Evolutionary conservation across 2,113 vertebrate genomes (phyloP).

Genomic region (Ceyx margarethae): DNA sequence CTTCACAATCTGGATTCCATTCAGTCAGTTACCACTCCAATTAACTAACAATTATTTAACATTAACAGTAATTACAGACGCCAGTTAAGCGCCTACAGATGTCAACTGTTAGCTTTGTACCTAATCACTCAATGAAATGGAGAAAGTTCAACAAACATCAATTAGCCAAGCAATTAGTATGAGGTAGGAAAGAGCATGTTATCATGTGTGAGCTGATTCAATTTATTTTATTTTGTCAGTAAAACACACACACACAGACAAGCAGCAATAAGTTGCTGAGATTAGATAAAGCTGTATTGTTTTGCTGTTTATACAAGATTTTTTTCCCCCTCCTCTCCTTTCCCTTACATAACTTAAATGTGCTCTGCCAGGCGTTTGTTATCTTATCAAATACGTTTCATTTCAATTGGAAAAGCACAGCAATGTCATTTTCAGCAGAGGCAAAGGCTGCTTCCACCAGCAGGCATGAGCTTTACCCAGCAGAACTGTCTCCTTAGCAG

Average conservation of each 20-base stretch:
- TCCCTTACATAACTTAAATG: slow-evolving; percentile 41
- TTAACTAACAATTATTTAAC: slow-evolving; percentile 97
- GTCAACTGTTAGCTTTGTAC: slow-evolving; percentile 89
- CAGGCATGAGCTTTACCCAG: neutral
- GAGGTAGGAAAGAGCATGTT: slow-evolving; percentile 85
- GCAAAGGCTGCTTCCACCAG: neutral
- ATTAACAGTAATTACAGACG: slow-evolving; percentile 92
- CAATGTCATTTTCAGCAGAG: neutral
- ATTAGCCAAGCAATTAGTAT: slow-evolving; percentile 88
- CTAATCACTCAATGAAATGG: slow-evolving; percentile 89
- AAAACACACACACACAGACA: slow-evolving; percentile 75
- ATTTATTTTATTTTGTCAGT: slow-evolving; percentile 88
- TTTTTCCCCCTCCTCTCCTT: slow-evolving; percentile 31
- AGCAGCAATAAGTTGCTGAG: slow-evolving; percentile 70
- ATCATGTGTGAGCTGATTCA: slow-evolving; percentile 84
- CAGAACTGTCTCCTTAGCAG: neutral
- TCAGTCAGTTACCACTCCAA: slow-evolving; percentile 89
- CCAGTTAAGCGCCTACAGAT: slow-evolving; percentile 92
- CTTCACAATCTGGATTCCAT: slow-evolving; percentile 83
- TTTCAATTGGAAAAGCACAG: slow-evolving; percentile 47
- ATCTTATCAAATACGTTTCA: slow-evolving; percentile 65
- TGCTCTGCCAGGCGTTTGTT: slow-evolving; percentile 63
- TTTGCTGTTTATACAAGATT: slow-evolving; percentile 65
- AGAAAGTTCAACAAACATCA: slow-evolving; percentile 91
- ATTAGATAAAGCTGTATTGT: slow-evolving; percentile 80